Conservation (phyloP, 2,797 vertebrate genomes). For the Eupleurogrammus muticus region DNA sequence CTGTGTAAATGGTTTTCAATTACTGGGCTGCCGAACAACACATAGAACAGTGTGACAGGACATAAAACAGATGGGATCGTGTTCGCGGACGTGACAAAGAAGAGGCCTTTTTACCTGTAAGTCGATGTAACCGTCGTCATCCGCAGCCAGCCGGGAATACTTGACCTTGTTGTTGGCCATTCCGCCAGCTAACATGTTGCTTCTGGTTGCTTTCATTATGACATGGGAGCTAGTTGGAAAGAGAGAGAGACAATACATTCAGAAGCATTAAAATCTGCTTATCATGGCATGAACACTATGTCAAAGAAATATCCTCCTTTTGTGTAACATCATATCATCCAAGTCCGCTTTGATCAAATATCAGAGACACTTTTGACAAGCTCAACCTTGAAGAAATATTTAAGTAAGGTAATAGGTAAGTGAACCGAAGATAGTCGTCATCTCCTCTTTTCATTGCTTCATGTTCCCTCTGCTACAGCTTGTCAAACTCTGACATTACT, state of each 20-base stretch:
- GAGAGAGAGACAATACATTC: neutral
- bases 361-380: neutral
- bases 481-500: neutral
- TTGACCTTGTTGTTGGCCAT: constrained; percentile 92
- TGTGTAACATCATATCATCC: neutral
- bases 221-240: constrained; percentile 30
- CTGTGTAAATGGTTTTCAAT: constrained; percentile 10
- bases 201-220: constrained; percentile 87
- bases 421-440: neutral
- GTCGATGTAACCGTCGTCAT: constrained; percentile 95
- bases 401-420: neutral
- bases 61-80: neutral
- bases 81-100: neutral
- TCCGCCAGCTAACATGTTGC: constrained; percentile 82
- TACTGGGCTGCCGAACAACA: constrained; percentile 3
- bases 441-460: constrained; percentile 3
- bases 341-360: neutral
- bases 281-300: neutral
- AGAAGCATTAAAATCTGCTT: neutral
- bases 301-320: neutral
- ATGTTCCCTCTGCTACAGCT: neutral
- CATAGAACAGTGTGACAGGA: neutral
- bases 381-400: neutral
- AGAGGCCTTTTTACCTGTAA: constrained; percentile 84
- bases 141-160: constrained; percentile 93